Percentiles rank a stretch among this genome's conserved stretches.
phyloP scores from a whole-genome alignment of 2,888 invertebrate species.

The Cheilosia vulpina region DNA sequence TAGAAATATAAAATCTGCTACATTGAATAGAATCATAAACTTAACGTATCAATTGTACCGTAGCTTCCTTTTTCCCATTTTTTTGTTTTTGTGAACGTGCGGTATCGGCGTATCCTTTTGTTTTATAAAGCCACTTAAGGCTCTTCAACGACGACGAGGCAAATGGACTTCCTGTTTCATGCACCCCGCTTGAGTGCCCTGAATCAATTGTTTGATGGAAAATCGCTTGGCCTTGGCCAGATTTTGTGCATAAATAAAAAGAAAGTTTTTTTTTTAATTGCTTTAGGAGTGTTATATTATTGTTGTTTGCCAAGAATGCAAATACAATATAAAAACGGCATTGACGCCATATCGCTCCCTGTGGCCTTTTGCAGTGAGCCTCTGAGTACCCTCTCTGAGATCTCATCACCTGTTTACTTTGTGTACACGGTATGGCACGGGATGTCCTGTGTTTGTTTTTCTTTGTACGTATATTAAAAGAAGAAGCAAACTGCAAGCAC shows the following conservation, averaged over 20 bases:
- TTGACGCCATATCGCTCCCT: slow-evolving; percentile 49
- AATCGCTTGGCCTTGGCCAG: slow-evolving; percentile 68
- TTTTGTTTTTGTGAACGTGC: slow-evolving; percentile 6
- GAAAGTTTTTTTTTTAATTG: slow-evolving; percentile 54
- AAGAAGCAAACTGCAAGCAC: slow-evolving; percentile 1
- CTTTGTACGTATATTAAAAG: slow-evolving; percentile 1
- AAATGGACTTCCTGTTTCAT: slow-evolving; percentile 43
- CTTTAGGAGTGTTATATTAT: slow-evolving; percentile 54
- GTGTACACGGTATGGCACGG: slow-evolving; percentile 34
- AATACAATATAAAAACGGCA: slow-evolving; percentile 39
- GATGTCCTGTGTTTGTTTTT: slow-evolving; percentile 52
- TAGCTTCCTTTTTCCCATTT: not conserved
- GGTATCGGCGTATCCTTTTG: slow-evolving; percentile 18
- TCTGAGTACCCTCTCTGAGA: slow-evolving; percentile 41
- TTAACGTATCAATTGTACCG: slow-evolving; percentile 6
- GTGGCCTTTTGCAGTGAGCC: slow-evolving; percentile 33
- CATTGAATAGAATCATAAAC: slow-evolving; percentile 41
- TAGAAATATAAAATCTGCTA: slow-evolving; percentile 37
- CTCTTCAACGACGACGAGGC: slow-evolving; percentile 3
- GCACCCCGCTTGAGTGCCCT: slow-evolving; percentile 53
- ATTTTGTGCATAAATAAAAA: slow-evolving; percentile 41
- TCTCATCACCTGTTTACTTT: slow-evolving; percentile 70
- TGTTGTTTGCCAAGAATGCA: slow-evolving; percentile 46
- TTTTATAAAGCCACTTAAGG: not conserved
- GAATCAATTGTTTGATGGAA: slow-evolving; percentile 70